A percentile compares a stretch with the other conserved stretches of the same genome.
phyloP scores from a whole-genome alignment of 2,797 vertebrate species.

The Hydrolagus colliei region DNA sequence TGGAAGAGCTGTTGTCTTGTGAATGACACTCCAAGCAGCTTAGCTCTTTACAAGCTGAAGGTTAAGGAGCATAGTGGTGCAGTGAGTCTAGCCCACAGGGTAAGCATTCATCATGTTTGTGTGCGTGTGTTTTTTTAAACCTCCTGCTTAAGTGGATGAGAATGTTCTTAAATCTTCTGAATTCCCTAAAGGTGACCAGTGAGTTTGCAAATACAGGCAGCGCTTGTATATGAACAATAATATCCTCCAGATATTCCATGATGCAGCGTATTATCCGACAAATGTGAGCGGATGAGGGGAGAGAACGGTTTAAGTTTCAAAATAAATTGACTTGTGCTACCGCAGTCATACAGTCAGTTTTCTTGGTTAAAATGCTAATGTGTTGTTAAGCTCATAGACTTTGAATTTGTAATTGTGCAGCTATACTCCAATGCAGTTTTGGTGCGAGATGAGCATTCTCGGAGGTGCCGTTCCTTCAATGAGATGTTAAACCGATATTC shows the following conservation, averaged over 20 bases:
- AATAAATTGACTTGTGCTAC: too few relatives aligned
- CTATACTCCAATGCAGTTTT: too few relatives aligned
- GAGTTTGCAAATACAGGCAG: neutral
- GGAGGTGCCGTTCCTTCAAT: too few relatives aligned
- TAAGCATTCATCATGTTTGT: neutral
- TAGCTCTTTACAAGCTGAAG: too few relatives aligned
- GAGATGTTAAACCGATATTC: too few relatives aligned
- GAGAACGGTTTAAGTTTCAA: too few relatives aligned
- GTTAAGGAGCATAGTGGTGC: neutral
- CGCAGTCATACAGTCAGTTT: too few relatives aligned
- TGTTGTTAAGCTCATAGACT: too few relatives aligned
- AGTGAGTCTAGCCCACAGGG: neutral
- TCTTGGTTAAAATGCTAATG: too few relatives aligned
- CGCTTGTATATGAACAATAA: neutral
- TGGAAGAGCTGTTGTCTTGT: neutral
- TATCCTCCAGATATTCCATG: neutral
- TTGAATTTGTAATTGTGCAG: too few relatives aligned
- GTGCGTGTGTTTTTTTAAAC: neutral
- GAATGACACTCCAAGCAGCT: neutral
- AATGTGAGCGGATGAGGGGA: neutral
- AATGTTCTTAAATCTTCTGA: neutral
- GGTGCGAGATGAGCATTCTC: too few relatives aligned
- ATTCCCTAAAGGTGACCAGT: constrained; percentile 3
- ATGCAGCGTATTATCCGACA: constrained; percentile 1
- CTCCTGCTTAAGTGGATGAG: constrained; percentile 3